These are phyloP conservation scores for Macropis europaea DNA, from an alignment of 2,888 invertebrate species.

Conservation along the genomic window DNA sequence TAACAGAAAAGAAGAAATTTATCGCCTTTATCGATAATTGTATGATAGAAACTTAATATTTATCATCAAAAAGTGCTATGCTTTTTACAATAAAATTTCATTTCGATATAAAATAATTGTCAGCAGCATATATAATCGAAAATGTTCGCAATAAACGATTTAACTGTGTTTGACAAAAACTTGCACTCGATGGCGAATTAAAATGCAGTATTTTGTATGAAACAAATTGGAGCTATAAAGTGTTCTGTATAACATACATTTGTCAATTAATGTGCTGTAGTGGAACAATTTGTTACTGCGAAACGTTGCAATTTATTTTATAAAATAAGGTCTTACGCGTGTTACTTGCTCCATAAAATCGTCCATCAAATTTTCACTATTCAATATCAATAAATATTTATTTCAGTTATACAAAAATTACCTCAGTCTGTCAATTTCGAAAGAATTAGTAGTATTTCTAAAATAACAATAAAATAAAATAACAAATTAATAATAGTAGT, in stretches of 20 bases:
- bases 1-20: no score
- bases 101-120: background rate
- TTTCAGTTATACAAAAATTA: no score
- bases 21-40: no score
- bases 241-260: background rate
- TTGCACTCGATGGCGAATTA: slow-evolving; percentile 17
- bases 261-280: slow-evolving; percentile 23
- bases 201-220: slow-evolving; percentile 19
- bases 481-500: no score
- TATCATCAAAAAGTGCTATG: no score
- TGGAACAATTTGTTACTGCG: background rate
- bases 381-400: no score
- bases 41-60: no score
- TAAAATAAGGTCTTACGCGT: background rate
- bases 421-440: no score
- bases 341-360: background rate
- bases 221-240: slow-evolving; percentile 22
- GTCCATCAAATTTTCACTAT: no score
- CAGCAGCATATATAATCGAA: background rate
- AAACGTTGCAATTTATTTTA: background rate
- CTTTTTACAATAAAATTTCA: no score
- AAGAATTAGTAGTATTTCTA: no score
- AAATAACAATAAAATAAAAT: no score
- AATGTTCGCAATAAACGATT: background rate
- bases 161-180: slow-evolving; percentile 15